Conservation (phyloP, 2,113 vertebrate genomes). For the Passer domesticus region DNA sequence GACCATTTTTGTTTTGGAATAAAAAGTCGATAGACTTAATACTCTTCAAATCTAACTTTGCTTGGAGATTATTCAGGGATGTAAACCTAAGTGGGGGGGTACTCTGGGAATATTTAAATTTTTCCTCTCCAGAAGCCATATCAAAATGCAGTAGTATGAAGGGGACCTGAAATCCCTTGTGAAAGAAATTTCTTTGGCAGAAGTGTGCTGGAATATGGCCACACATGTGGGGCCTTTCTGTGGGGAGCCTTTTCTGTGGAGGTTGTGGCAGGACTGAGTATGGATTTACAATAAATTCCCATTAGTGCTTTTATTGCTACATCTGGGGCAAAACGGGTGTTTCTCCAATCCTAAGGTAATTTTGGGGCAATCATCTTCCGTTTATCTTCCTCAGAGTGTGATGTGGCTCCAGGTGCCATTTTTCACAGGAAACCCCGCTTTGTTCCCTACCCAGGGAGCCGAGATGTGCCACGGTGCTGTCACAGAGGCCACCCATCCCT, state of each 20-base stretch:
- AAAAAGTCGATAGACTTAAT: background rate
- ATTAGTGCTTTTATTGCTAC: accelerated
- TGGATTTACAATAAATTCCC: background rate
- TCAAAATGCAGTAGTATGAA: background rate
- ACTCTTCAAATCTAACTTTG: background rate
- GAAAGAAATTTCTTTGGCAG: background rate
- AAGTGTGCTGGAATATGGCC: background rate
- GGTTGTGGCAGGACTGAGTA: background rate
- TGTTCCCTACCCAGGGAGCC: background rate
- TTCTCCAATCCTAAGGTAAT: background rate
- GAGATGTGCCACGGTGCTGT: accelerated
- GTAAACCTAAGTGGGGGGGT: background rate
- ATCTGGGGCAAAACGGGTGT: accelerated
- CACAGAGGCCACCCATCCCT: accelerated
- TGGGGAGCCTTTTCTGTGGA: background rate
- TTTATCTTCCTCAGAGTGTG: background rate
- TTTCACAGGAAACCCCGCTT: accelerated
- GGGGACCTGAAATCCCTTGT: background rate
- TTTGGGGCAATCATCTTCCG: background rate
- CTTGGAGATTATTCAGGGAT: background rate
- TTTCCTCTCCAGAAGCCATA: background rate
- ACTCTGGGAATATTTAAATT: background rate
- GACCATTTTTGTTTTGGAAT: background rate
- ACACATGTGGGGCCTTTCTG: background rate
- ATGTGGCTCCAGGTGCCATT: accelerated